A percentile compares a stretch with the other conserved stretches of the same genome.
Evolutionary conservation across 35 echinoderm and acorn worm species (phyloP).

Genomic region (Apostichopus parvimensis): DNA sequence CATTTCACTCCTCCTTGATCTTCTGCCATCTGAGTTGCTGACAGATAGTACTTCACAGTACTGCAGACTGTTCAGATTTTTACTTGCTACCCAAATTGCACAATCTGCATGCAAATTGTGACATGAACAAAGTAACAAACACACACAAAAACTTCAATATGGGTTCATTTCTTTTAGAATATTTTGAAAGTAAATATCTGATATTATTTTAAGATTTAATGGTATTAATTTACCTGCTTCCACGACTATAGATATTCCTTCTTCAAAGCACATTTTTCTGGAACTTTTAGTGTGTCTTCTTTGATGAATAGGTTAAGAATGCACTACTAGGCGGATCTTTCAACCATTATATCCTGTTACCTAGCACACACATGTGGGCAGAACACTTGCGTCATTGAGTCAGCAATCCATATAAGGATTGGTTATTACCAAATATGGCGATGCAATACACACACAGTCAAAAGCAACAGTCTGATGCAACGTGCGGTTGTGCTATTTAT

Average conservation of each 20-base stretch:
- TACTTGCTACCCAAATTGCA: no score
- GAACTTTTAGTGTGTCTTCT: neutral
- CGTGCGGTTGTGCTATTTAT: neutral
- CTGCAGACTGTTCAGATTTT: no score
- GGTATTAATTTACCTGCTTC: slow-evolving; percentile 19
- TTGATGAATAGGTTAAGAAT: slow-evolving; percentile 13
- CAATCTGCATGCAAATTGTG: no score
- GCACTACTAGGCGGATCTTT: neutral
- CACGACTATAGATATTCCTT: neutral
- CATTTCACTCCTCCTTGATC: no score
- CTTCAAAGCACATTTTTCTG: slow-evolving; percentile 23
- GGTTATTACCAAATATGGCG: neutral
- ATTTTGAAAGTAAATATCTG: no score
- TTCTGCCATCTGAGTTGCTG: no score
- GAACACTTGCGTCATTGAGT: slow-evolving; percentile 24
- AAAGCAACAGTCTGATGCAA: slow-evolving; percentile 7
- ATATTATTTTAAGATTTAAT: neutral
- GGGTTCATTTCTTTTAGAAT: no score
- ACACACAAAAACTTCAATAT: no score
- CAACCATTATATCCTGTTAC: neutral
- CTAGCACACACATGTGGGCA: slow-evolving; percentile 2
- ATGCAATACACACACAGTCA: slow-evolving; percentile 4
- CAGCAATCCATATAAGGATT: slow-evolving; percentile 20
- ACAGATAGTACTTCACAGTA: no score
- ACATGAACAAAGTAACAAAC: no score